These are phyloP conservation scores for Cantharis rufa DNA, from an alignment of 2,888 invertebrate genomes.

Conservation along the genomic window DNA sequence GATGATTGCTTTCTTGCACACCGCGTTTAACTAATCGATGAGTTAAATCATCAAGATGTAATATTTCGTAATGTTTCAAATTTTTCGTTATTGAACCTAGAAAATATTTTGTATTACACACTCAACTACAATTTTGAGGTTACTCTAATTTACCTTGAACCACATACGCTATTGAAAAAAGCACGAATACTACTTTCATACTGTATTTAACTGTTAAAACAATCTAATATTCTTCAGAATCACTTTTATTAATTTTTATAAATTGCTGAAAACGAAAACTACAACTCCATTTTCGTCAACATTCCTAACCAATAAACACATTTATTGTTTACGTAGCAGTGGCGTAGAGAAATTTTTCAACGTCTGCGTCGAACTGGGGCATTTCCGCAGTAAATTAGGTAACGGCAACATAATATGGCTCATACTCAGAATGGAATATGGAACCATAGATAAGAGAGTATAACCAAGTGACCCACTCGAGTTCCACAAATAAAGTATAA, in stretches of 20 bases:
- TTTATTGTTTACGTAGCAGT: too few relatives aligned
- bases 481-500: too few relatives aligned
- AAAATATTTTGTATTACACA: constrained; percentile 25
- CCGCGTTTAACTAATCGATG: constrained; percentile 86
- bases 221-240: background rate
- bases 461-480: too few relatives aligned
- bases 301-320: too few relatives aligned
- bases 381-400: too few relatives aligned
- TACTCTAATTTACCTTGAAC: background rate
- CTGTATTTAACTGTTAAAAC: background rate
- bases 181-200: background rate
- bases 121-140: background rate
- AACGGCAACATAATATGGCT: too few relatives aligned
- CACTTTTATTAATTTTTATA: background rate
- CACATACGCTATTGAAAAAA: background rate
- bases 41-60: constrained; percentile 72
- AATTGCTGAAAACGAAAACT: too few relatives aligned
- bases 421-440: too few relatives aligned
- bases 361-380: too few relatives aligned
- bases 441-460: too few relatives aligned
- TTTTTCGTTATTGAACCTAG: constrained; percentile 74
- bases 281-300: too few relatives aligned
- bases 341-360: too few relatives aligned
- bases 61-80: constrained; percentile 79
- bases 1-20: constrained; percentile 76